phyloP scores from a whole-genome alignment of 2,113 vertebrate species.

The Pogonocichla stellata region DNA sequence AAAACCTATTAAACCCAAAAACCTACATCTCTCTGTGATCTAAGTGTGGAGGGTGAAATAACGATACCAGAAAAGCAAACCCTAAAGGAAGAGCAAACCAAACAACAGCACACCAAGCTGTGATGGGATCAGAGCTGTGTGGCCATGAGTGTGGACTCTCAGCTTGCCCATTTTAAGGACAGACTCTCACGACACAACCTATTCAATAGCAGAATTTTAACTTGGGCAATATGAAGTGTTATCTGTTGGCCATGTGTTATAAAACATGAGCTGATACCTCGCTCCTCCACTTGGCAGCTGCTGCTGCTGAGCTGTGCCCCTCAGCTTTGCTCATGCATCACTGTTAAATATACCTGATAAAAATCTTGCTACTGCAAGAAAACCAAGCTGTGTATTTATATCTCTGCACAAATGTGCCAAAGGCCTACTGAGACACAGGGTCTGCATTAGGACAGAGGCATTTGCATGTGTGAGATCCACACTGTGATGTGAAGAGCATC shows the following conservation, averaged over 20 bases:
- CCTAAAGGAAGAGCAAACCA: neutral
- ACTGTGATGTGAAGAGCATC: neutral
- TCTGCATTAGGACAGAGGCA: neutral
- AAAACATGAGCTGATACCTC: neutral
- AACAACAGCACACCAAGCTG: neutral
- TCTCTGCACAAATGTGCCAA: neutral
- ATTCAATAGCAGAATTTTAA: neutral
- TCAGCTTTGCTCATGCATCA: neutral
- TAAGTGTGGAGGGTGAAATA: neutral
- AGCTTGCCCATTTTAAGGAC: neutral
- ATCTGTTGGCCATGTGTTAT: neutral
- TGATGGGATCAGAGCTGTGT: neutral
- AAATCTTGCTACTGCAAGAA: neutral
- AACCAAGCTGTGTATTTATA: neutral
- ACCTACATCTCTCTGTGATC: neutral
- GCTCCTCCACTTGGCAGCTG: neutral
- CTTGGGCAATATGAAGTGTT: neutral
- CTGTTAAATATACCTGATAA: neutral
- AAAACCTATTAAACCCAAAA: neutral
- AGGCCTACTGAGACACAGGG: neutral
- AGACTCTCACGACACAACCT: neutral
- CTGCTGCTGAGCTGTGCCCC: neutral
- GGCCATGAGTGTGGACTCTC: neutral
- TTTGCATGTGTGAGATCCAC: neutral
- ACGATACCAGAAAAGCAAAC: neutral